Conservation (phyloP, 2,113 vertebrate genomes). For the Thinocorus orbignyianus region DNA sequence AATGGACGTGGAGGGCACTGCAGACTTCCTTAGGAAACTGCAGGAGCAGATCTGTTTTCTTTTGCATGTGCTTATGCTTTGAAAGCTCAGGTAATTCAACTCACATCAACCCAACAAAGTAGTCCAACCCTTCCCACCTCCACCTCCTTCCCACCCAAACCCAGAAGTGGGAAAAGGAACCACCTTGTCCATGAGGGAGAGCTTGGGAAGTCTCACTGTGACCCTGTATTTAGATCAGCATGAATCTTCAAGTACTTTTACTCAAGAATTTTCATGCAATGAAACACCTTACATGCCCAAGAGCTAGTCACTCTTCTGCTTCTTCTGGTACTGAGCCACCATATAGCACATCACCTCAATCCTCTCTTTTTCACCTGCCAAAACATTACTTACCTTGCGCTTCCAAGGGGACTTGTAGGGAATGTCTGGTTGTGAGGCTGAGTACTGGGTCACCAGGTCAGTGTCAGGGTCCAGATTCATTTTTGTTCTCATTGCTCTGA, state of each 20-base stretch:
- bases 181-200: neutral
- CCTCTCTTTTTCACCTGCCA: neutral
- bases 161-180: neutral
- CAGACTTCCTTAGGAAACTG: neutral
- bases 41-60: neutral
- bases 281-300: neutral
- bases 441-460: conserved; percentile 15
- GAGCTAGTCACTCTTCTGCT: neutral
- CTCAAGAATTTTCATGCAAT: neutral
- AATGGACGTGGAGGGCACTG: accelerated
- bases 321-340: neutral
- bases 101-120: neutral
- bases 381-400: conserved; percentile 46
- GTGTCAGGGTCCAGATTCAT: conserved; percentile 52
- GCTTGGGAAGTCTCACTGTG: neutral
- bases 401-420: conserved; percentile 2
- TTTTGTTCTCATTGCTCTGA: conserved; percentile 70
- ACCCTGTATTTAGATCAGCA: neutral
- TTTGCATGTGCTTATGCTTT: neutral
- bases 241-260: neutral
- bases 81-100: neutral
- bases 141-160: neutral
- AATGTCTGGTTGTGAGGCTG: neutral
- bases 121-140: neutral
- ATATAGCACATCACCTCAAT: neutral